Evolutionary conservation across 2,888 invertebrate species (phyloP).

Genomic region (Nomada ferruginata): DNA sequence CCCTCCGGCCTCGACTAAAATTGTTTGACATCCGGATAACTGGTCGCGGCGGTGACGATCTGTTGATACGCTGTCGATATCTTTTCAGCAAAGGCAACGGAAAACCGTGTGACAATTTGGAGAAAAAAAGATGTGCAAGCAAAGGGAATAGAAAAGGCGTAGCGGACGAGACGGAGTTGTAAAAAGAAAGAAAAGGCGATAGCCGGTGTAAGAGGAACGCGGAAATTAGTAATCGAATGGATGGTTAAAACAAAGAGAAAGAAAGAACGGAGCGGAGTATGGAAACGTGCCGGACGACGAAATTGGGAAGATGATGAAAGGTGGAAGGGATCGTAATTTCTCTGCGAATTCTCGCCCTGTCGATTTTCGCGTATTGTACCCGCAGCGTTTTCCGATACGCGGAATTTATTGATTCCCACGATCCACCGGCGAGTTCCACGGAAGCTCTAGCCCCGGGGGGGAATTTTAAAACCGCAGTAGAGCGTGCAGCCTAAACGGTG

Average conservation of each 20-base stretch:
- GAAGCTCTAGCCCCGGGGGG: slow-evolving; percentile 27
- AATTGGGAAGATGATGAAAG: slow-evolving; percentile 32
- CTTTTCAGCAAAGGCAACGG: slow-evolving; percentile 2
- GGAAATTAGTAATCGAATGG: neutral
- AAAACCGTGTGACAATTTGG: neutral
- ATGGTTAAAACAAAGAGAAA: neutral
- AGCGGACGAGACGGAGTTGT: too few relatives aligned
- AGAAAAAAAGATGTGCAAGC: too few relatives aligned
- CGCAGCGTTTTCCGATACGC: slow-evolving; percentile 44
- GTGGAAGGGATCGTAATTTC: slow-evolving; percentile 34
- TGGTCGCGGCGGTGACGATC: slow-evolving; percentile 20
- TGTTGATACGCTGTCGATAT: slow-evolving; percentile 30
- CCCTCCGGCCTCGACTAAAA: slow-evolving; percentile 51
- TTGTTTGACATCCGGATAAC: slow-evolving; percentile 58
- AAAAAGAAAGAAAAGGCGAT: too few relatives aligned
- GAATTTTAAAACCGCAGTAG: slow-evolving; percentile 50
- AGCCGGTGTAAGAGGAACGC: neutral
- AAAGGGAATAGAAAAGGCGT: neutral
- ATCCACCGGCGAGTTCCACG: slow-evolving; percentile 34
- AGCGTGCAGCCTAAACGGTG: slow-evolving; percentile 39
- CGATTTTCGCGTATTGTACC: slow-evolving; percentile 28
- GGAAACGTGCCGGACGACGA: neutral
- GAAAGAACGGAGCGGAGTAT: neutral
- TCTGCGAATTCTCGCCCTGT: slow-evolving; percentile 23
- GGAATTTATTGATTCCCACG: slow-evolving; percentile 59